A percentile compares a stretch with the other conserved stretches of the same genome.
Conservation (phyloP, 2,888 invertebrate genomes). For the Pycnomerus fuliginosus region DNA sequence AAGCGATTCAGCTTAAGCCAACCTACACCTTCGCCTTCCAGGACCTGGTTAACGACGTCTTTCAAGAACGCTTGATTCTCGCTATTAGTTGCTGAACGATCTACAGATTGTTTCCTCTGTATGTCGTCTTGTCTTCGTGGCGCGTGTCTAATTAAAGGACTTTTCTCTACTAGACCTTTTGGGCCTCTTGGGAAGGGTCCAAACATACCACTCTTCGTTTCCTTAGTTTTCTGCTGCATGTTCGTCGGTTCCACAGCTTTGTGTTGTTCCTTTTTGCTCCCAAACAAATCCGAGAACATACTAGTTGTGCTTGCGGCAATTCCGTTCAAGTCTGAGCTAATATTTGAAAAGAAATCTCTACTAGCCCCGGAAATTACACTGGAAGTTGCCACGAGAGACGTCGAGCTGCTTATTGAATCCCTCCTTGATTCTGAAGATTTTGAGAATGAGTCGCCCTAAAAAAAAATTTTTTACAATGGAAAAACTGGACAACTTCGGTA, state of each 20-base stretch:
- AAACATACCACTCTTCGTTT: constrained; percentile 60
- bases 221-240: constrained; percentile 48
- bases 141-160: constrained; percentile 84
- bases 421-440: constrained; percentile 52
- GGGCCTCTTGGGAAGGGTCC: constrained; percentile 77
- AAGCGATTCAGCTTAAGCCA: constrained; percentile 93
- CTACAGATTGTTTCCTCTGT: constrained; percentile 67
- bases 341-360: constrained; percentile 84
- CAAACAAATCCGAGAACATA: constrained; percentile 94
- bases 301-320: constrained; percentile 89
- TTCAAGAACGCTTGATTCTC: constrained; percentile 94
- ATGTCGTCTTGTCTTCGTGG: constrained; percentile 66
- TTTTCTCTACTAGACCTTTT: constrained; percentile 84
- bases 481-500: no score
- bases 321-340: constrained; percentile 90
- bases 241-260: constrained; percentile 32
- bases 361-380: constrained; percentile 66
- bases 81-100: constrained; percentile 73
- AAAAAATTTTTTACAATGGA: no score
- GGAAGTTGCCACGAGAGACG: constrained; percentile 63
- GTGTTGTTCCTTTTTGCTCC: constrained; percentile 59
- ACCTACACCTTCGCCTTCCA: constrained; percentile 92
- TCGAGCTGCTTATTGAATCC: constrained; percentile 60
- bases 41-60: constrained; percentile 81
- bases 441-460: constrained; percentile 46